Percentiles rank a stretch among this genome's conserved stretches.
phyloP scores from a whole-genome alignment of 2,888 invertebrate genomes.

The Aspidiotus rigidus region DNA sequence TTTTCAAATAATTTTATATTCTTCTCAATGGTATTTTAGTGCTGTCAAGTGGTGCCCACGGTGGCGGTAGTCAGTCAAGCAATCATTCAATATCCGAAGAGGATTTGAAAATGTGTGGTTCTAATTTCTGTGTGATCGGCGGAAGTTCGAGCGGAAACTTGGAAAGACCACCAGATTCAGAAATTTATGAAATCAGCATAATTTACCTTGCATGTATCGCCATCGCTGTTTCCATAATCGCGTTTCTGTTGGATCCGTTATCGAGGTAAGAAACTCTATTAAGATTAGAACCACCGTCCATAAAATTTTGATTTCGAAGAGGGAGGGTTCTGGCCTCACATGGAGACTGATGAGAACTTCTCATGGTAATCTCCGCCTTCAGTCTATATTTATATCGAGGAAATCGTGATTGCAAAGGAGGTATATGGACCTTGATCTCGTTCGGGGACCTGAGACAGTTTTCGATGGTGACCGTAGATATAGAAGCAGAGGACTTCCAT shows the following conservation, averaged over 20 bases:
- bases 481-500: too few relatives aligned
- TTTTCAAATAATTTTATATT: too few relatives aligned
- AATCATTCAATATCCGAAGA: conserved; percentile 44
- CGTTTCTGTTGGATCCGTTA: conserved; percentile 79
- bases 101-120: conserved; percentile 58
- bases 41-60: conserved; percentile 67
- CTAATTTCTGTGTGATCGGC: conserved; percentile 65
- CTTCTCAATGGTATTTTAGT: conserved; percentile 46
- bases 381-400: too few relatives aligned
- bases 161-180: conserved; percentile 68
- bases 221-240: conserved; percentile 75
- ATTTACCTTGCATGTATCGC: conserved; percentile 82
- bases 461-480: too few relatives aligned
- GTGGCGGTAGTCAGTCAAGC: conserved; percentile 45
- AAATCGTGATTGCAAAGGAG: too few relatives aligned
- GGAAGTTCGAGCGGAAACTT: conserved; percentile 65
- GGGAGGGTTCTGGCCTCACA: too few relatives aligned
- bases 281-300: too few relatives aligned
- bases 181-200: conserved; percentile 79
- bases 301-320: too few relatives aligned
- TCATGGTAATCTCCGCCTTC: too few relatives aligned
- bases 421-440: too few relatives aligned
- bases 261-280: conserved; percentile 62
- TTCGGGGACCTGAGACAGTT: too few relatives aligned
- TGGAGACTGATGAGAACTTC: too few relatives aligned